Base-by-base conservation (phyloP, 2,888 invertebrate genomes). In the Chalcis sispes region DNA sequence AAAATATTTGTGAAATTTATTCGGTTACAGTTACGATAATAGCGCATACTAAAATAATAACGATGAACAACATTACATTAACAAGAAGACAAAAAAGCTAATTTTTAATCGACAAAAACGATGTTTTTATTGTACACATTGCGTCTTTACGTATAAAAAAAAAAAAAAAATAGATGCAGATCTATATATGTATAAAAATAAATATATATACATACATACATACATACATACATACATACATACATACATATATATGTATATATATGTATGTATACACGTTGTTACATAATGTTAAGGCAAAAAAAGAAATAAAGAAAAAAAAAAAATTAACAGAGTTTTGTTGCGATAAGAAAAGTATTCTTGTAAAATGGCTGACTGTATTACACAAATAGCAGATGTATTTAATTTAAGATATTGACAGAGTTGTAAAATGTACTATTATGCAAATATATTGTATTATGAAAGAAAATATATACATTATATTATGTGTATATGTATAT, bases 401-500 rank as follows among this genome's bases (percentile, higher is more conserved):
- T 71, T 80, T 75, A 77, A 72, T 79, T 77, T 76, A 74, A 77
- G 59, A 50, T 48, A 72, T 70, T 75, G 73, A 77, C 62, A 77
- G 64, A 79, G 70, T 83, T 83, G 79, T 82, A 78, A n/a, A n/a
- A 78, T 66, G 78, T 66, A 82, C 79, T 81, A 81, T 81, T 82
- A 77, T 82, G 76, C 73, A 81, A 83, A 83, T 82, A 85, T 80
- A 84, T 82, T 83, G 80, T 81, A 82, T 81, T 80, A 79, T 80
- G 78, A 81, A 82, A 80, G 75, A 80, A 80, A 82, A 79, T 80
- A 79, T 81, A 81, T 82, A 79, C 75, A 81, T 80, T 79, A 80
- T 79, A 81, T 81, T 81, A 69, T 80, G 79, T 80, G 81, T 84
- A 84, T 80, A 85, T 82, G 83, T 85, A 82, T 80, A 84, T 80